Evolutionary conservation across 1,140 invertebrate species (phyloP).

Genomic region (Sitobion miscanthi): DNA sequence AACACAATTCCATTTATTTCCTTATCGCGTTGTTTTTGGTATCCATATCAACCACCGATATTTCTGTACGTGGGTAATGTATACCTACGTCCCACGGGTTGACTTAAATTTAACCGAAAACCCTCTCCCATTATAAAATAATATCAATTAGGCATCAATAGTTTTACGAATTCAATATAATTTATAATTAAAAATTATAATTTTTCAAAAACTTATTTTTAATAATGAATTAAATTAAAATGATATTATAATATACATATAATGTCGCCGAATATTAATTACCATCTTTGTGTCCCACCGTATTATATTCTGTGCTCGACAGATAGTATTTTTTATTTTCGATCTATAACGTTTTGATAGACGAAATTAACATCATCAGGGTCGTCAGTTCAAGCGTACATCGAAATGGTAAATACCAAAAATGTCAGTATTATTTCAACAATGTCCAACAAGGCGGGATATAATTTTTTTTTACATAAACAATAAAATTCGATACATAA

Average conservation of each 20-base stretch:
- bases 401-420: background rate
- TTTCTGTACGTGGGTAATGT: no score
- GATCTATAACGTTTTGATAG: background rate
- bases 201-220: background rate
- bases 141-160: background rate
- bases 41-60: background rate
- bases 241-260: background rate
- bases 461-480: background rate
- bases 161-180: background rate
- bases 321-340: background rate
- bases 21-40: background rate
- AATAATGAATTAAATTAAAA: background rate
- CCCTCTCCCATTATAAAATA: background rate
- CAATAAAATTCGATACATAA: background rate
- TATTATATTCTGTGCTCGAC: background rate
- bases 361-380: background rate
- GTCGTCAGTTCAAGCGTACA: background rate
- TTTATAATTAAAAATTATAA: background rate
- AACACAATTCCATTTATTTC: background rate
- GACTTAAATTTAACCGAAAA: background rate
- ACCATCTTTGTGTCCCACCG: background rate
- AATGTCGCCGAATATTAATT: background rate
- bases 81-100: background rate
- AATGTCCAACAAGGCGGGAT: background rate
- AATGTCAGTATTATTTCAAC: background rate